These are phyloP conservation scores for Schizopygopsis pylzovi DNA, from an alignment of 2,797 vertebrate genomes.

Conservation along the genomic window DNA sequence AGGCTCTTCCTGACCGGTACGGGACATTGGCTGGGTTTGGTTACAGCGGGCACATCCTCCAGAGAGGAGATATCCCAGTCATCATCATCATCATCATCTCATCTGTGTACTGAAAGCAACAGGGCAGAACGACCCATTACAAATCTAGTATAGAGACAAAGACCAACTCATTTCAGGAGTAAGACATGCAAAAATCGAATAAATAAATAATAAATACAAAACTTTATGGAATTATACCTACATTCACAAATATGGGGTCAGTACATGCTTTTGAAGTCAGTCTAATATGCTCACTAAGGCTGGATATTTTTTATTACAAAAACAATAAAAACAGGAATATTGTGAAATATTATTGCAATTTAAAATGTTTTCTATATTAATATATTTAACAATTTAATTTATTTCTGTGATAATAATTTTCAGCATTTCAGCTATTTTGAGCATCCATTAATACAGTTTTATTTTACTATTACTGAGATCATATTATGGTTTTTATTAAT, in stretches of 20 bases:
- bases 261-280: neutral
- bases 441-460: neutral
- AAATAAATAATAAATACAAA: too few species aligned
- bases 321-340: neutral
- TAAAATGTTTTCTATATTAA: neutral
- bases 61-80: constrained; percentile 87
- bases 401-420: neutral
- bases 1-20: constrained; percentile 74
- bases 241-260: neutral
- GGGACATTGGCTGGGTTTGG: constrained; percentile 68
- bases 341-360: neutral
- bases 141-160: neutral
- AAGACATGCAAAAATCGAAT: neutral
- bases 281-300: neutral
- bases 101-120: constrained; percentile 77
- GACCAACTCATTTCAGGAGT: neutral
- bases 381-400: neutral
- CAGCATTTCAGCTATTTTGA: too few species aligned
- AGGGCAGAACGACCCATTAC: neutral
- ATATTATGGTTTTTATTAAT: neutral
- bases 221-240: neutral
- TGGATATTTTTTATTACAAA: neutral
- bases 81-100: constrained; percentile 77
- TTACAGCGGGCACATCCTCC: constrained; percentile 77
- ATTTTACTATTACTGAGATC: neutral